Evolutionary conservation across 2,113 vertebrate species (phyloP).

Genomic region (Grammomys dolichurus): DNA sequence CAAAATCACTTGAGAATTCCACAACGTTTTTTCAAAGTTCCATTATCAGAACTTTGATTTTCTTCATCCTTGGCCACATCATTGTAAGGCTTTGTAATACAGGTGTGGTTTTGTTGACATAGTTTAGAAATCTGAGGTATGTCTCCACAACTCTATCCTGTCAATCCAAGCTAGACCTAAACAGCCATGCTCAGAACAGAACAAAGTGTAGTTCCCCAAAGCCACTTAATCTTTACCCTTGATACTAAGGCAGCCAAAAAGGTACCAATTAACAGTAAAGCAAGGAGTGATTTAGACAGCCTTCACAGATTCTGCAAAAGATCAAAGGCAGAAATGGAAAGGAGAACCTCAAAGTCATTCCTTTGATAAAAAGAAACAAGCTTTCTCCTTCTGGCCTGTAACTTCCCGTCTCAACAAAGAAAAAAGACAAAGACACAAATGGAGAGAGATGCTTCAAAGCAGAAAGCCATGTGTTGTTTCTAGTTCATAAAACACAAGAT

Average conservation of each 20-base stretch:
- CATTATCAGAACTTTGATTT: conserved; percentile 43
- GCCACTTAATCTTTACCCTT: conserved; percentile 63
- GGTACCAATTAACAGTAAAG: conserved; percentile 40
- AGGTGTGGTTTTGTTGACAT: conserved; percentile 9
- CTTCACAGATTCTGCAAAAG: conserved; percentile 36
- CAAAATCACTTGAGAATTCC: conserved; percentile 32
- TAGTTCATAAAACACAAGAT: conserved; percentile 37
- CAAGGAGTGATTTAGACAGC: background rate
- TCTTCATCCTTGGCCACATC: background rate
- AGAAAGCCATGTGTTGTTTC: background rate
- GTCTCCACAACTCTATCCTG: conserved; percentile 20
- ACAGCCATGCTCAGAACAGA: background rate
- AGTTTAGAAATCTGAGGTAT: conserved; percentile 6
- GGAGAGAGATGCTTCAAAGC: background rate
- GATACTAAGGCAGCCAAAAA: background rate
- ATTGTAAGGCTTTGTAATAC: background rate
- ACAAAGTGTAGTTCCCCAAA: background rate
- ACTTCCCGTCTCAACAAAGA: background rate
- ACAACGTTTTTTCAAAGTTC: background rate
- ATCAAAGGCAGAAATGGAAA: conserved; percentile 50
- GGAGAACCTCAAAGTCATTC: conserved; percentile 40
- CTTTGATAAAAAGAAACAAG: conserved; percentile 54
- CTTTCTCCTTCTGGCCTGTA: conserved; percentile 28
- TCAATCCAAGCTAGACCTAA: background rate
- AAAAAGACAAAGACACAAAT: conserved; percentile 14